Evolutionary conservation across 2,113 vertebrate species (phyloP).

Genomic region (Natator depressus): DNA sequence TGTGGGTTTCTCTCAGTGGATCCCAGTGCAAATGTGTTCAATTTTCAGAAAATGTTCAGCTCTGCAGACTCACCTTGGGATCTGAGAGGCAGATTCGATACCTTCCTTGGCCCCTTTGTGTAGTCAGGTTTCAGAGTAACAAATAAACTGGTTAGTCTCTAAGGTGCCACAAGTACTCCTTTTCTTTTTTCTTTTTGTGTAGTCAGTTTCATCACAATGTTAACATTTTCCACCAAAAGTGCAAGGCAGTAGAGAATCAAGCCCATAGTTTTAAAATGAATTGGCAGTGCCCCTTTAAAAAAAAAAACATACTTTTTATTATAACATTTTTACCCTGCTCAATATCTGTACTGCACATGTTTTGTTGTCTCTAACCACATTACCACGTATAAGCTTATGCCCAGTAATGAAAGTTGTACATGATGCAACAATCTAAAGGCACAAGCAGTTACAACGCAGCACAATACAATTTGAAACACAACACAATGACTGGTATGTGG

Average conservation of each 20-base stretch:
- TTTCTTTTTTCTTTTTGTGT: too few relatives aligned
- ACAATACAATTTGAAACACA: not conserved
- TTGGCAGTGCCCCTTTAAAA: not conserved
- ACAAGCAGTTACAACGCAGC: not conserved
- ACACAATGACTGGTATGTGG: not conserved
- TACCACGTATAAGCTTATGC: not conserved
- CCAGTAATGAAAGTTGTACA: not conserved
- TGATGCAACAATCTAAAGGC: not conserved
- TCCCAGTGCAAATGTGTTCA: not conserved
- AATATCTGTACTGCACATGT: not conserved
- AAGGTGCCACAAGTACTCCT: too few relatives aligned
- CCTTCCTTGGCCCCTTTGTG: not conserved
- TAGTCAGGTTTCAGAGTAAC: too few relatives aligned
- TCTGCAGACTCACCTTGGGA: rapidly evolving
- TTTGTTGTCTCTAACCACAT: not conserved
- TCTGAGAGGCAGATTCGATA: not conserved
- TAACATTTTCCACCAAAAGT: not conserved
- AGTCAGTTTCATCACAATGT: not conserved
- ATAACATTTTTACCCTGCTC: not conserved
- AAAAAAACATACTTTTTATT: not conserved
- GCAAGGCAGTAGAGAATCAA: not conserved
- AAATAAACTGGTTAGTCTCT: too few relatives aligned
- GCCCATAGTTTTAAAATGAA: not conserved
- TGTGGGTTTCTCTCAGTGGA: not conserved
- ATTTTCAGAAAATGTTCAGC: not conserved